These are phyloP conservation scores for Exephanes ischioxanthus DNA, from an alignment of 2,888 invertebrate species.

Conservation along the genomic window DNA sequence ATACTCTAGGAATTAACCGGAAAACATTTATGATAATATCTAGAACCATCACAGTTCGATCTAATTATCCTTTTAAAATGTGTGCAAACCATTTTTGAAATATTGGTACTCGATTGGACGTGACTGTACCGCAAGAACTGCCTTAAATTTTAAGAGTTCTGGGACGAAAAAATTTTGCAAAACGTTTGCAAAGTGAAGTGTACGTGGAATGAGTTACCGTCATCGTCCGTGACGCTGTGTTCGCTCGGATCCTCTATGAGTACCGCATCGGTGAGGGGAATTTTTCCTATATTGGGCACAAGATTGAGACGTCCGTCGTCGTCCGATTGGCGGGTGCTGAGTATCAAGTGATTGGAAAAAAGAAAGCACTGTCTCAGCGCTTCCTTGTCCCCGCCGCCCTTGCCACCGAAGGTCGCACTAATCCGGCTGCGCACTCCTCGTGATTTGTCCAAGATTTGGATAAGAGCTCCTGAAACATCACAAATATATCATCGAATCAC, in stretches of 20 bases:
- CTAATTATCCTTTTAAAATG: too few relatives aligned
- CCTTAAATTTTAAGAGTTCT: background rate
- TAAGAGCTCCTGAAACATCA: conserved; percentile 88
- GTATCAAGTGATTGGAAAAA: conserved; percentile 95
- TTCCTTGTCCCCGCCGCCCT: conserved; percentile 87
- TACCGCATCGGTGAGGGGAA: conserved; percentile 93
- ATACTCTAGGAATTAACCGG: too few relatives aligned
- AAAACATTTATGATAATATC: too few relatives aligned
- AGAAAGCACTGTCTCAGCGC: conserved; percentile 93
- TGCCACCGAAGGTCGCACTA: conserved; percentile 86
- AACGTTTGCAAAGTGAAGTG: background rate
- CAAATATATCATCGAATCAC: background rate
- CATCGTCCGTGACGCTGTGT: conserved; percentile 88
- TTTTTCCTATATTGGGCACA: conserved; percentile 92
- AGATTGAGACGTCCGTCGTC: conserved; percentile 95
- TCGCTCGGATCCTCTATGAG: conserved; percentile 94
- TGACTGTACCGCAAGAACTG: too few relatives aligned
- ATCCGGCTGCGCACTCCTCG: conserved; percentile 87
- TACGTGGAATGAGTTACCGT: conserved; percentile 85
- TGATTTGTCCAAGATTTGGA: conserved; percentile 90
- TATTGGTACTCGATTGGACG: too few relatives aligned
- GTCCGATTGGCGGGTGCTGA: conserved; percentile 91
- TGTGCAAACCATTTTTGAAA: too few relatives aligned
- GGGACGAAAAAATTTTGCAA: background rate
- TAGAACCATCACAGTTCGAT: too few relatives aligned